Percentiles rank a stretch among this genome's conserved stretches.
phyloP scores from a whole-genome alignment of 2,113 vertebrate genomes.

The Leptosomus discolor region DNA sequence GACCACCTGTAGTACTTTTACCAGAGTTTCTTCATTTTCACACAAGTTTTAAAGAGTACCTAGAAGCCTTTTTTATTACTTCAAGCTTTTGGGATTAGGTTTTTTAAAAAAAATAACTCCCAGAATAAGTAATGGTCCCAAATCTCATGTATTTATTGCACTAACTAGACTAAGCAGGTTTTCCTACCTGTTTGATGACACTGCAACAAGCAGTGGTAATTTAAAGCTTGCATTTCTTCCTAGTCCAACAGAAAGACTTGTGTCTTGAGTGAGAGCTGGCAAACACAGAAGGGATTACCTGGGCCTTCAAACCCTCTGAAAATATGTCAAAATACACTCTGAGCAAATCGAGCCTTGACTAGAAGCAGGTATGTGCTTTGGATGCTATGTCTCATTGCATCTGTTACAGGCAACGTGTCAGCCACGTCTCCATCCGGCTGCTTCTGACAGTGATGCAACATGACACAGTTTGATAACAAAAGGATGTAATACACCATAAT shows the following conservation, averaged over 20 bases:
- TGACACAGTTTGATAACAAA: conserved; percentile 60
- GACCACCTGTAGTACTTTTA: neutral
- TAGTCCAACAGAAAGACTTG: neutral
- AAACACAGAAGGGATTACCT: conserved; percentile 54
- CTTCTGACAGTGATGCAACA: conserved; percentile 51
- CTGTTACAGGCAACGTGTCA: conserved; percentile 19
- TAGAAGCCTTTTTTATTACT: neutral
- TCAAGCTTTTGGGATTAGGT: neutral
- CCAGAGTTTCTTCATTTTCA: neutral
- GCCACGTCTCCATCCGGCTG: conserved; percentile 3
- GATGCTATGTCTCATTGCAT: conserved; percentile 20
- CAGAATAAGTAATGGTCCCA: neutral
- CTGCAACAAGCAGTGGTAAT: neutral
- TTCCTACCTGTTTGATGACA: neutral
- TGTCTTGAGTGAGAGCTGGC: conserved; percentile 3
- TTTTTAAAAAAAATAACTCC: neutral
- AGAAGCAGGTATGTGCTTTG: conserved; percentile 25
- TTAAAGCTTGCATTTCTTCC: conserved; percentile 6
- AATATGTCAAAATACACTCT: conserved; percentile 23
- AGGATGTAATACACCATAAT: conserved; percentile 53
- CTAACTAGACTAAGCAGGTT: neutral
- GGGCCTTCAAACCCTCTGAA: neutral
- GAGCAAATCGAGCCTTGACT: conserved; percentile 51
- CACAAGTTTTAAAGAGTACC: neutral
- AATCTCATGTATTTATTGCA: neutral